A percentile compares a stretch with the other conserved stretches of the same genome.
Conservation (phyloP, 2,888 invertebrate genomes). For the Rhamphomyia laevipes region DNA sequence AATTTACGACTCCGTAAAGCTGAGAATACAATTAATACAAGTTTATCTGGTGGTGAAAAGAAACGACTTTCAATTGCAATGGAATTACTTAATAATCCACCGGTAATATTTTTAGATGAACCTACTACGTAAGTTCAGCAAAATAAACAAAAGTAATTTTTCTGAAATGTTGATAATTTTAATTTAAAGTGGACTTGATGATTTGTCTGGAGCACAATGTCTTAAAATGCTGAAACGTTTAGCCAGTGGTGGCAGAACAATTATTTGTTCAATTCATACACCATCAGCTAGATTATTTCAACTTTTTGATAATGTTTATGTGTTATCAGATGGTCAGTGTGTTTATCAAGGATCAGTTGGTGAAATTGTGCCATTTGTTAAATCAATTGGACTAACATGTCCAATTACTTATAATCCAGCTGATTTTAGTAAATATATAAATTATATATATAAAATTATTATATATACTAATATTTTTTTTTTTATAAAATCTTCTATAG, state of each 20-base stretch:
- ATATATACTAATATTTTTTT: neutral
- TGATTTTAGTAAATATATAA: constrained; percentile 67
- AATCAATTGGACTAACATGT: constrained; percentile 65
- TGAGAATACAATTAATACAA: constrained; percentile 57
- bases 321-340: constrained; percentile 80
- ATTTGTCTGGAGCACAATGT: constrained; percentile 81
- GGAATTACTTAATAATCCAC: constrained; percentile 86
- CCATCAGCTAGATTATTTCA: constrained; percentile 87
- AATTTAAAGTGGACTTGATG: constrained; percentile 71
- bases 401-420: constrained; percentile 92
- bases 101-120: constrained; percentile 89
- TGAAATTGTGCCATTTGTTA: constrained; percentile 72
- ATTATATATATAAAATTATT: neutral
- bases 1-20: constrained; percentile 64
- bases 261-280: constrained; percentile 92
- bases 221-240: constrained; percentile 71
- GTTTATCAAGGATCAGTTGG: constrained; percentile 73
- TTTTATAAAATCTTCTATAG: constrained; percentile 39
- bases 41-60: constrained; percentile 81
- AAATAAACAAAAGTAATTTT: no score
- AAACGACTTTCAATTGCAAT: constrained; percentile 89
- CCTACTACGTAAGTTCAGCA: constrained; percentile 74
- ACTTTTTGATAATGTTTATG: constrained; percentile 83
- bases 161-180: neutral
- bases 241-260: constrained; percentile 76